phyloP scores from a whole-genome alignment of 2,113 vertebrate genomes.

The Periophthalmus modestus region DNA sequence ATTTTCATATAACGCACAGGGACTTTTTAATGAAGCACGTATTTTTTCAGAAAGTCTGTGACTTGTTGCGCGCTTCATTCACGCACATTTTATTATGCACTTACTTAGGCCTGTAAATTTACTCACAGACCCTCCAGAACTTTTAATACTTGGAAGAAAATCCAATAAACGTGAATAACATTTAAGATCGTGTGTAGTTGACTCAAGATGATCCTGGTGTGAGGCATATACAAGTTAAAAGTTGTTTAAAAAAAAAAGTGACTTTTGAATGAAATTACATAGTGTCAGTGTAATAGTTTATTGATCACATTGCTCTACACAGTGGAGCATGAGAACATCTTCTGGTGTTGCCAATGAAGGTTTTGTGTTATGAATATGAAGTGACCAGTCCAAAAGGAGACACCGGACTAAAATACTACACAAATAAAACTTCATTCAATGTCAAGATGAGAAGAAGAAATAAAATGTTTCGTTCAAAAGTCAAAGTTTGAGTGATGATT shows the following conservation, averaged over 20 bases:
- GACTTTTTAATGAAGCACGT: background rate
- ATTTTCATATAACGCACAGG: background rate
- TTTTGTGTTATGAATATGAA: background rate
- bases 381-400: background rate
- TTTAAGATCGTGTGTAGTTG: background rate
- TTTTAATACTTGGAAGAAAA: background rate
- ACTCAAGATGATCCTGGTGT: too few relatives aligned
- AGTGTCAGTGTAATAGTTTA: background rate
- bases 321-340: background rate
- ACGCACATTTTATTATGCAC: background rate
- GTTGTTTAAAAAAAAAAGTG: too few relatives aligned
- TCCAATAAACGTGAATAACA: background rate
- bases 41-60: slow-evolving; percentile 7
- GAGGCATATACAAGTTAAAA: too few relatives aligned
- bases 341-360: background rate
- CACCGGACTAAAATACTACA: background rate
- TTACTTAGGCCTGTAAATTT: background rate
- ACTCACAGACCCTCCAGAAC: background rate
- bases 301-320: background rate
- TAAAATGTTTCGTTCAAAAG: background rate
- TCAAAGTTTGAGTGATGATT: background rate
- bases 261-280: background rate
- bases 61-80: slow-evolving; percentile 53
- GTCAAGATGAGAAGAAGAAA: background rate
- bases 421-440: background rate